Evolutionary conservation across 23 tunicate genomes (phyloP), one percentile per base, ranked within the genome.

Genomic region (Halocynthia aurantium): DNA sequence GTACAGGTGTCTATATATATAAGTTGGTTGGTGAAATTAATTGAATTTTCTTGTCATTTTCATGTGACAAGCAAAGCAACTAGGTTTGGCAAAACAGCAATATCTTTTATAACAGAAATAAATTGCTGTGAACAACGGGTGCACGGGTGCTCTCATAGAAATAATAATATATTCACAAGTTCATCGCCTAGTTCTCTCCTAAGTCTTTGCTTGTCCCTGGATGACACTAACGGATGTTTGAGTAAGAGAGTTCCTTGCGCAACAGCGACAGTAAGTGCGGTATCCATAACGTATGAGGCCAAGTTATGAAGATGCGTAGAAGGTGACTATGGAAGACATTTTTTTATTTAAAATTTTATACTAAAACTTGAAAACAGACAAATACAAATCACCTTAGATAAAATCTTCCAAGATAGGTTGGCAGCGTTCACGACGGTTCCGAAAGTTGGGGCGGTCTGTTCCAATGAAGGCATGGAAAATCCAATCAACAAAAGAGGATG

Each of bases 391-490:
- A 74, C 78, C 78, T 74, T 62, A 5, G 78, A 74, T 53, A 74
- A 11, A 55, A 74, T 64, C 31, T 74, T 74, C 78, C 78, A 77
- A 49, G 92, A 81, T 21, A 86, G 53, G 60, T 84, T 86, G 50
- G 90, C 84, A 17, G 98, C 98, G 64, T 85, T 92, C 9, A 92
- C 58, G 13, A 92, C 52, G 13, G 86, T 84, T 52, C 98, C 98
- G 76, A 86, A 92, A 8, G 91, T 81, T 6, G 87, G 94, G 11
- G 79, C 80, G 8, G 77, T 87, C 61, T 82, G 86, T 8, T 86
- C 92, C 53, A 86, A 51, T 40, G 88, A 55, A 10, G 98, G 98
- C 10, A 88, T 78, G 8, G 84, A 64, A 58, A 92, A 92, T 56
- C 52, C 80, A 65, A 92, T 82, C n/a, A 84, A 50, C 22, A 92